Percentiles rank a stretch among this genome's conserved stretches.
These are phyloP conservation scores for Philopedon plagiatum DNA, from an alignment of 2,888 invertebrate species.

Conservation along the genomic window DNA sequence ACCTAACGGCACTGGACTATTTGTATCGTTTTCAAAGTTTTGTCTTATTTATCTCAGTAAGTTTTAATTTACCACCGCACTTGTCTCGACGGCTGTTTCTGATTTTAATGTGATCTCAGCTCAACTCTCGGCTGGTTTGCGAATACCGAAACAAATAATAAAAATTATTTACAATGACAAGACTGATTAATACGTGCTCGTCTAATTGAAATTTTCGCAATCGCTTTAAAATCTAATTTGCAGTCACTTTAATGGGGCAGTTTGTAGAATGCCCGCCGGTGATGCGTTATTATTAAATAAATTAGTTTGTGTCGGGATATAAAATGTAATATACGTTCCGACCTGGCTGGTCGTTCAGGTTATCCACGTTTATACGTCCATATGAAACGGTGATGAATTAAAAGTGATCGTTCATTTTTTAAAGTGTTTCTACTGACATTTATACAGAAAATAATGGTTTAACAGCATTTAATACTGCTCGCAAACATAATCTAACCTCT, in stretches of 20 bases:
- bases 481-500: too few species aligned
- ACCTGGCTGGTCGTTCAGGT: conserved; percentile 13
- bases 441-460: too few species aligned
- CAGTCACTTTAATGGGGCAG: conserved; percentile 49
- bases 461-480: too few species aligned
- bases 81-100: not conserved
- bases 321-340: conserved; percentile 50
- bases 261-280: conserved; percentile 39
- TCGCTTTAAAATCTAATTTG: conserved; percentile 51
- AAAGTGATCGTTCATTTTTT: not conserved
- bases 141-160: conserved; percentile 24
- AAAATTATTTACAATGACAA: conserved; percentile 47
- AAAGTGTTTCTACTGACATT: not conserved
- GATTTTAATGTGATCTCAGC: not conserved
- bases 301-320: conserved; percentile 51
- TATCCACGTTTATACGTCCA: not conserved
- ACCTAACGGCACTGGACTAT: too few species aligned
- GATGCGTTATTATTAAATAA: conserved; percentile 47
- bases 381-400: conserved; percentile 4
- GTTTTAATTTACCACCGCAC: too few species aligned
- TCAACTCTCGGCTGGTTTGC: not conserved
- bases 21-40: too few species aligned
- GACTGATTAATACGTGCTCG: conserved; percentile 41
- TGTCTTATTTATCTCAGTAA: too few species aligned
- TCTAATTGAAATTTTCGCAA: conserved; percentile 52